Conservation (phyloP, 1,140 invertebrate genomes). For the Eriosoma lanigerum region DNA sequence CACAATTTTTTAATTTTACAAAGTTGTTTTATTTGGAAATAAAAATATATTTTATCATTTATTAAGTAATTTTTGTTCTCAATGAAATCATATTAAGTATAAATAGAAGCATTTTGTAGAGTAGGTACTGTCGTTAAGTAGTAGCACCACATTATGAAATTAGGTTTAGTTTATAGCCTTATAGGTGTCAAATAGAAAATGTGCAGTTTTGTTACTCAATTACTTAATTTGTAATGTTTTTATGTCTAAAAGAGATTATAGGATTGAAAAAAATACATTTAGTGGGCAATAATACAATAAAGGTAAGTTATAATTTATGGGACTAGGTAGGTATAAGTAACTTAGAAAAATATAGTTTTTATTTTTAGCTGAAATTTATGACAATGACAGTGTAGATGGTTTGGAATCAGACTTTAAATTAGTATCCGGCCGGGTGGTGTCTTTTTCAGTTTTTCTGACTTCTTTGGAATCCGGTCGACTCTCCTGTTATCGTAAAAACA, state of each 20-base stretch:
- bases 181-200: neutral
- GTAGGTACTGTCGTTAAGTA: neutral
- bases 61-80: conserved; percentile 3
- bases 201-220: neutral
- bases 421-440: conserved; percentile 34
- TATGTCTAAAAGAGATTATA: neutral
- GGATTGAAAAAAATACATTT: neutral
- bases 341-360: neutral
- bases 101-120: neutral
- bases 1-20: conserved; percentile 32
- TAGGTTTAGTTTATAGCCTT: neutral
- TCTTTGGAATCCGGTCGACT: conserved; percentile 44
- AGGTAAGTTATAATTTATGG: neutral
- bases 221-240: too few species aligned
- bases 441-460: conserved; percentile 46
- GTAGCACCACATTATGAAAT: conserved; percentile 13
- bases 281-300: neutral
- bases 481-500: neutral
- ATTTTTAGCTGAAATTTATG: neutral
- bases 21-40: conserved; percentile 19
- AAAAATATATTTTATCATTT: conserved; percentile 35
- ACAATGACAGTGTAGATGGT: conserved; percentile 24
- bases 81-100: neutral
- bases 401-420: conserved; percentile 38
- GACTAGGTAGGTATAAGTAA: neutral